These are phyloP conservation scores for Merops nubicus DNA, from an alignment of 2,113 vertebrate genomes.

Conservation along the genomic window DNA sequence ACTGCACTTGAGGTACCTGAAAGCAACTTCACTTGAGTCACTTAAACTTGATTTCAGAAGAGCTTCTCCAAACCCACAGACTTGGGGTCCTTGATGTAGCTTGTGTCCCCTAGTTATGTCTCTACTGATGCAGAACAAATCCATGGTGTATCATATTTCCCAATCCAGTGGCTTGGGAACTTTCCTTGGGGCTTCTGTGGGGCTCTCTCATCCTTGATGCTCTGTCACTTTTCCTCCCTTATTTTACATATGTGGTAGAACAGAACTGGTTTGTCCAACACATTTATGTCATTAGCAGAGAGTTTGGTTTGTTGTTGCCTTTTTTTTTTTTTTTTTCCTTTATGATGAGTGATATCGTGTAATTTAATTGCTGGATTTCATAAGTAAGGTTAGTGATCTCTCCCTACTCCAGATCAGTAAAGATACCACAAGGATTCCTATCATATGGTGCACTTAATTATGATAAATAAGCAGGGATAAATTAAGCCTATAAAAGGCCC, in stretches of 20 bases:
- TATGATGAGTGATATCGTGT: slow-evolving; percentile 24
- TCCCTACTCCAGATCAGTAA: slow-evolving; percentile 27
- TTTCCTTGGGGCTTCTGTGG: background rate
- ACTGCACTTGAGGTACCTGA: background rate
- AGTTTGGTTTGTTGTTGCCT: no score
- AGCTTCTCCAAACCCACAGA: accelerated
- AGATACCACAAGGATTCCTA: slow-evolving; percentile 54
- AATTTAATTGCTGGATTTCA: slow-evolving; percentile 55
- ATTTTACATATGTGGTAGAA: background rate
- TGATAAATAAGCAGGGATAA: slow-evolving; percentile 47
- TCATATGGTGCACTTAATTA: slow-evolving; percentile 53
- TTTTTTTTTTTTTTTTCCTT: background rate
- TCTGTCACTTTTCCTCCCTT: background rate
- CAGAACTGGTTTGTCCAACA: slow-evolving; percentile 8
- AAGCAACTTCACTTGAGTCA: background rate
- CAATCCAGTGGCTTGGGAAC: background rate
- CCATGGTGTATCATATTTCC: background rate
- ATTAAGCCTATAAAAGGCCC: slow-evolving; percentile 44
- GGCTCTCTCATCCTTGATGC: background rate
- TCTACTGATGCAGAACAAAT: background rate
- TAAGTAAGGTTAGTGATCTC: slow-evolving; percentile 47
- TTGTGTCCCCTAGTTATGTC: accelerated
- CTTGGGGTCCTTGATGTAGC: background rate
- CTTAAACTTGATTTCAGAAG: background rate
- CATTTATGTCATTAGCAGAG: slow-evolving; percentile 24